Percentiles rank a stretch among this genome's conserved stretches.
Evolutionary conservation across 1,140 invertebrate genomes (phyloP).

Genomic region (Cepaea nemoralis): DNA sequence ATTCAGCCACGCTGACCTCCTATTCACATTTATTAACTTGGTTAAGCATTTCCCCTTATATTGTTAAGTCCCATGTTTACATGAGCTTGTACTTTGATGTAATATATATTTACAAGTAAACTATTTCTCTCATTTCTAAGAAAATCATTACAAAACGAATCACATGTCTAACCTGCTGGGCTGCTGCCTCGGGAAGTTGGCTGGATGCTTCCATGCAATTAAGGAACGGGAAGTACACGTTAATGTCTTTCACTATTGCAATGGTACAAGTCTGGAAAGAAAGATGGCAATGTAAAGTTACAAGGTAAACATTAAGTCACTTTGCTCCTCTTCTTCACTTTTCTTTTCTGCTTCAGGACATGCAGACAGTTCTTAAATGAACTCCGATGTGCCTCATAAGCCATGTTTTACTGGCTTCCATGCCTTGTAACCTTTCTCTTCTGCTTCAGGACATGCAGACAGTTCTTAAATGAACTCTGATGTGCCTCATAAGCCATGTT

Average conservation of each 20-base stretch:
- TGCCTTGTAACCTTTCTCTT: too few relatives aligned
- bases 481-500: too few relatives aligned
- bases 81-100: background rate
- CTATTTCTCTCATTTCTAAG: background rate
- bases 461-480: too few relatives aligned
- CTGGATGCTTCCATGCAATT: constrained; percentile 54
- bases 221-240: constrained; percentile 58
- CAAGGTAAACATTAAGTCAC: background rate
- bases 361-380: too few relatives aligned
- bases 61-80: background rate
- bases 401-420: background rate
- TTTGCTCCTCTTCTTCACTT: background rate
- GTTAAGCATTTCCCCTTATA: background rate
- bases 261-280: constrained; percentile 62
- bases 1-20: too few relatives aligned
- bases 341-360: background rate
- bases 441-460: background rate
- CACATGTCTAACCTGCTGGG: constrained; percentile 47
- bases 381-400: too few relatives aligned
- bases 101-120: background rate
- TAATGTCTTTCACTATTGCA: constrained; percentile 47
- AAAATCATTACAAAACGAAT: background rate
- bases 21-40: background rate
- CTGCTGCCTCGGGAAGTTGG: constrained; percentile 40
- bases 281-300: background rate